A percentile compares a stretch with the other conserved stretches of the same genome.
These are phyloP conservation scores for Bombus consobrinus DNA, from an alignment of 1,140 invertebrate genomes.

Conservation along the genomic window DNA sequence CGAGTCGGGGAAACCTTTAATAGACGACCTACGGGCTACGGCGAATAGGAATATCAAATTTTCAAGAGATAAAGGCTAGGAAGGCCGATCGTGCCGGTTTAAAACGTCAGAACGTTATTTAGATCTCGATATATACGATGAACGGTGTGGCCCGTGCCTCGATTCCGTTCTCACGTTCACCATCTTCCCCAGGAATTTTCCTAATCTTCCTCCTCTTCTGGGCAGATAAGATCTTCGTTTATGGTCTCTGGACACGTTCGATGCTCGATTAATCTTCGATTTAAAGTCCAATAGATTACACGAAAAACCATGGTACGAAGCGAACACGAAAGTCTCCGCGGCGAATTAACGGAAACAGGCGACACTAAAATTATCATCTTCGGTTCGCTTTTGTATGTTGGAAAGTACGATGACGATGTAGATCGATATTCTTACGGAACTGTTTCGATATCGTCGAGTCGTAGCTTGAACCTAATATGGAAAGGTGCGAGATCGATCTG, in stretches of 20 bases:
- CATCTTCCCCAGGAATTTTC: slow-evolving; percentile 20
- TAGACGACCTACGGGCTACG: slow-evolving; percentile 19
- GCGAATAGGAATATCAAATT: slow-evolving; percentile 24
- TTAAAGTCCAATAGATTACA: neutral
- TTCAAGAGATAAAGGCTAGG: slow-evolving; percentile 26
- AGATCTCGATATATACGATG: slow-evolving; percentile 5
- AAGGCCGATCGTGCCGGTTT: neutral
- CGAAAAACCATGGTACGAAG: fast-evolving
- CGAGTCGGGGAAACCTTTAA: slow-evolving; percentile 18
- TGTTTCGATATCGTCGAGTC: neutral
- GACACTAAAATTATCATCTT: neutral
- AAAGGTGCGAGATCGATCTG: slow-evolving; percentile 1
- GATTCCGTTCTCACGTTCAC: slow-evolving; percentile 10
- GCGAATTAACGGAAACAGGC: neutral
- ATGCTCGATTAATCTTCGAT: slow-evolving; percentile 11
- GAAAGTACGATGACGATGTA: neutral
- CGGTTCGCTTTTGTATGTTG: neutral
- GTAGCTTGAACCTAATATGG: neutral
- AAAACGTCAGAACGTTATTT: slow-evolving; percentile 32
- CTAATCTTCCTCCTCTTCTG: slow-evolving; percentile 14
- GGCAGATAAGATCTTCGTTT: slow-evolving; percentile 27
- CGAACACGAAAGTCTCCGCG: neutral
- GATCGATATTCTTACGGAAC: neutral
- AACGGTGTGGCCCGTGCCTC: neutral
- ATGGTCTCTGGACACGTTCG: neutral